Percentiles rank a stretch among this genome's conserved stretches.
Evolutionary conservation across 2,797 vertebrate species (phyloP).

Genomic region (Platalea minor): DNA sequence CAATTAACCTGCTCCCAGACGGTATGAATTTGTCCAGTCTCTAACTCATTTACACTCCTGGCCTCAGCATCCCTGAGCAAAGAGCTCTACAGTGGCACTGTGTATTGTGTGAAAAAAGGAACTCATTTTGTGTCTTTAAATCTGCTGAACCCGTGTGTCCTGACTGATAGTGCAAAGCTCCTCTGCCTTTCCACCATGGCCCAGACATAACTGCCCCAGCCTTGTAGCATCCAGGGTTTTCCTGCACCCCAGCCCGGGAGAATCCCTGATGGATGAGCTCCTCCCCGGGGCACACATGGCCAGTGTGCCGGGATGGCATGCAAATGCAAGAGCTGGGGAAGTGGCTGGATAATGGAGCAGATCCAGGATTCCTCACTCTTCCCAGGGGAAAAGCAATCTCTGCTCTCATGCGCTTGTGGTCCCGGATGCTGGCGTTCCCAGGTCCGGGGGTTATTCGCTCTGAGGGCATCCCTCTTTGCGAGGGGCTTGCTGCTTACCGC

Average conservation of each 20-base stretch:
- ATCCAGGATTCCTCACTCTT: neutral
- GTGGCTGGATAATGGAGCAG: neutral
- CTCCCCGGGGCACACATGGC: neutral
- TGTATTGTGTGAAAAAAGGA: no score
- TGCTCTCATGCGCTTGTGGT: accelerated
- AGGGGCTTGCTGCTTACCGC: conserved; percentile 49
- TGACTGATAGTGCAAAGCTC: neutral
- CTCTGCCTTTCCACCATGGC: neutral
- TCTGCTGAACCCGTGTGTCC: accelerated
- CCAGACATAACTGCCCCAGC: no score
- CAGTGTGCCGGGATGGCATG: accelerated
- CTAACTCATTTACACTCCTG: no score
- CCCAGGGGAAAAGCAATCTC: neutral
- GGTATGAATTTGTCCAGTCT: neutral
- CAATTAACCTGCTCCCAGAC: neutral
- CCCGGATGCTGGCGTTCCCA: accelerated
- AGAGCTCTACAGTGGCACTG: neutral
- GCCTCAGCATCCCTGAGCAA: neutral
- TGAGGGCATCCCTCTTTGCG: neutral
- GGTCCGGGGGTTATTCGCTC: accelerated
- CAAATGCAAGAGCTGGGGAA: neutral
- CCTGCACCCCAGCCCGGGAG: neutral
- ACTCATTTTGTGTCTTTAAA: neutral
- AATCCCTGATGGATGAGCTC: neutral
- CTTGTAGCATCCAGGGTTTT: accelerated